Percentiles rank a stretch among this genome's conserved stretches.
Evolutionary conservation across 2,888 invertebrate species (phyloP).

Genomic region (Parnassius glacialis): DNA sequence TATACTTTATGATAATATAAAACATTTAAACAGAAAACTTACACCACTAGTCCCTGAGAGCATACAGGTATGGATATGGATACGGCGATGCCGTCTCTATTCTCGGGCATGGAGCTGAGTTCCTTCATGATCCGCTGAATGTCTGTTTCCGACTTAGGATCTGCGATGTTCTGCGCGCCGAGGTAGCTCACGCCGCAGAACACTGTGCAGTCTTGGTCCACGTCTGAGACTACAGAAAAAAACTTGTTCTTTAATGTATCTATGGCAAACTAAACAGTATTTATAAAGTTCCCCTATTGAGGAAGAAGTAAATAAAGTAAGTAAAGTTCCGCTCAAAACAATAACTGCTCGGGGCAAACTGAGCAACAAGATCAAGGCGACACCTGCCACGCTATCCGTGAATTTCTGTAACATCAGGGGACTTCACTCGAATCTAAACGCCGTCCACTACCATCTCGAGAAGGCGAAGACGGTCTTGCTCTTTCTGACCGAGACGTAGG

Average conservation of each 20-base stretch:
- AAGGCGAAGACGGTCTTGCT: no score
- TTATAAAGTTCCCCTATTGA: neutral
- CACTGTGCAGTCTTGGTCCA: slow-evolving; percentile 93
- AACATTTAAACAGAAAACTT: slow-evolving; percentile 57
- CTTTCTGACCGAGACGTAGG: no score
- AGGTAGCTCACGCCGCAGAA: slow-evolving; percentile 96
- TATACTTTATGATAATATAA: no score
- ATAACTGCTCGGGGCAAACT: no score
- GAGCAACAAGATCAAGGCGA: no score
- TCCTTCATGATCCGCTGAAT: slow-evolving; percentile 96
- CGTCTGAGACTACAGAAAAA: slow-evolving; percentile 83
- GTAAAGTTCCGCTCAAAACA: no score
- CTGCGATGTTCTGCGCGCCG: slow-evolving; percentile 94
- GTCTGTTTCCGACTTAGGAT: slow-evolving; percentile 95
- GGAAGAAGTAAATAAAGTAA: no score
- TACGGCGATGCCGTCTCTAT: slow-evolving; percentile 90
- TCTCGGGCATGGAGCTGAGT: slow-evolving; percentile 88
- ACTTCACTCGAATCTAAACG: no score
- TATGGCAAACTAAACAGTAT: neutral
- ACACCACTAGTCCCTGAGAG: slow-evolving; percentile 96
- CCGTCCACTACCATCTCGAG: no score
- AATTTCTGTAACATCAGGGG: no score
- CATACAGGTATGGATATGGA: slow-evolving; percentile 95
- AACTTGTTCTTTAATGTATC: slow-evolving; percentile 3
- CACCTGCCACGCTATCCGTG: no score